Conservation (phyloP, 2,113 vertebrate species). For the Phyllopteryx taeniolatus region DNA sequence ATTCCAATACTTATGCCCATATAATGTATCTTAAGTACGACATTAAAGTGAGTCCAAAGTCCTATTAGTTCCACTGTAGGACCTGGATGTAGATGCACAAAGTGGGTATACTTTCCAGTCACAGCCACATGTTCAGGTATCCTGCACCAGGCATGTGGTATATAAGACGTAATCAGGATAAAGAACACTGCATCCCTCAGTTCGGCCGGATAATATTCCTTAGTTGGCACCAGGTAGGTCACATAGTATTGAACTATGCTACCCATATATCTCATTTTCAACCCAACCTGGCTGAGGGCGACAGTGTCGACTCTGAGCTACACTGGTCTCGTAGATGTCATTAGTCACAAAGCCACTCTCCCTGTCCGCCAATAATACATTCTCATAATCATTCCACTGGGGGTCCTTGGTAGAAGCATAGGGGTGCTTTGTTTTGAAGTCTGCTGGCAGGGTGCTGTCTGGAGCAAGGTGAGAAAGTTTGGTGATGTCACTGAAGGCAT, state of each 20-base stretch:
- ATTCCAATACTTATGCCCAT: not conserved
- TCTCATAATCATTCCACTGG: conserved; percentile 74
- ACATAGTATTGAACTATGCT: conserved; percentile 26
- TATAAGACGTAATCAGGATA: not conserved
- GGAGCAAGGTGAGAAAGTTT: conserved; percentile 75
- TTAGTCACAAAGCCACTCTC: conserved; percentile 90
- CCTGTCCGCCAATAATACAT: conserved; percentile 55
- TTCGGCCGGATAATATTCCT: conserved; percentile 5
- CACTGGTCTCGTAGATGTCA: conserved; percentile 87
- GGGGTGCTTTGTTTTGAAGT: conserved; percentile 71
- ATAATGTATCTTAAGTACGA: not conserved
- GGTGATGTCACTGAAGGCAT: conserved; percentile 73
- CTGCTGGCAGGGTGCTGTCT: conserved; percentile 50
- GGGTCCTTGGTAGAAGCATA: conserved; percentile 41
- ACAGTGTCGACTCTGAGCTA: conserved; percentile 52
- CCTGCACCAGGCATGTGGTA: conserved; percentile 8
- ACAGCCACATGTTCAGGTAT: conserved; percentile 8
- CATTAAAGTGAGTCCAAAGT: not conserved
- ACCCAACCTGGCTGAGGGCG: conserved; percentile 82
- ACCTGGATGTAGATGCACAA: not conserved
- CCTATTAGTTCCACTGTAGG: not conserved
- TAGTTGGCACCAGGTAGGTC: not conserved
- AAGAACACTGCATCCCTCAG: not conserved
- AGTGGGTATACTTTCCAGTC: not conserved
- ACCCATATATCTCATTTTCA: conserved; percentile 96